Evolutionary conservation across 2,113 vertebrate species (phyloP).

Genomic region (Myocastor coypus): DNA sequence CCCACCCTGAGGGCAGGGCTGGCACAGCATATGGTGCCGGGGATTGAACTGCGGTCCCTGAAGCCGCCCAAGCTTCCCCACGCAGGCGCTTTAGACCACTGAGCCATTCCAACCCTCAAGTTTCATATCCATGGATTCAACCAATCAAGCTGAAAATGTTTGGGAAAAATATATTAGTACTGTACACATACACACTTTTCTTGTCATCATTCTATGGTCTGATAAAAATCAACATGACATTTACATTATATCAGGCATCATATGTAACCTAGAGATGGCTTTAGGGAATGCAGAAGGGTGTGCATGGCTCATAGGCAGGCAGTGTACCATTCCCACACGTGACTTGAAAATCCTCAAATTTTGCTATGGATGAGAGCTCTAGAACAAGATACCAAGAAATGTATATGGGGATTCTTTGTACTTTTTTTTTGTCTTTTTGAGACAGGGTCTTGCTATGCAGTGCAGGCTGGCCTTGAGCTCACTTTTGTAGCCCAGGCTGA

Average conservation of each 20-base stretch:
- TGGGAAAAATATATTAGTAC: not conserved
- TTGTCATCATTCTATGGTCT: not conserved
- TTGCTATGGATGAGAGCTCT: not conserved
- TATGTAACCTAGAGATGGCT: not conserved
- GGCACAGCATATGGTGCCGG: no score
- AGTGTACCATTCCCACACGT: not conserved
- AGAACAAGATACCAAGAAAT: not conserved
- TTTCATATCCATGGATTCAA: not conserved
- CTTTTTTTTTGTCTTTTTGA: not conserved
- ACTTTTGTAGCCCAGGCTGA: no score
- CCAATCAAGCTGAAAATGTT: not conserved
- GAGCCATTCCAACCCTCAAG: no score
- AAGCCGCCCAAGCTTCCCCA: no score
- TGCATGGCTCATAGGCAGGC: not conserved
- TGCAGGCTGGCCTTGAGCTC: no score
- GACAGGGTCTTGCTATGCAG: no score
- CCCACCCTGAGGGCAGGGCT: no score
- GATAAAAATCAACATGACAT: not conserved
- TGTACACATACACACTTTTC: not conserved
- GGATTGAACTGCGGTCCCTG: no score
- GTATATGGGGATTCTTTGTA: not conserved
- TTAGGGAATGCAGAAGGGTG: not conserved
- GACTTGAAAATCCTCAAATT: not conserved
- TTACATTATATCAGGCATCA: not conserved
- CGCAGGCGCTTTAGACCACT: no score